Evolutionary conservation across 2,113 vertebrate species (phyloP).

Genomic region (Myodes glareolus): DNA sequence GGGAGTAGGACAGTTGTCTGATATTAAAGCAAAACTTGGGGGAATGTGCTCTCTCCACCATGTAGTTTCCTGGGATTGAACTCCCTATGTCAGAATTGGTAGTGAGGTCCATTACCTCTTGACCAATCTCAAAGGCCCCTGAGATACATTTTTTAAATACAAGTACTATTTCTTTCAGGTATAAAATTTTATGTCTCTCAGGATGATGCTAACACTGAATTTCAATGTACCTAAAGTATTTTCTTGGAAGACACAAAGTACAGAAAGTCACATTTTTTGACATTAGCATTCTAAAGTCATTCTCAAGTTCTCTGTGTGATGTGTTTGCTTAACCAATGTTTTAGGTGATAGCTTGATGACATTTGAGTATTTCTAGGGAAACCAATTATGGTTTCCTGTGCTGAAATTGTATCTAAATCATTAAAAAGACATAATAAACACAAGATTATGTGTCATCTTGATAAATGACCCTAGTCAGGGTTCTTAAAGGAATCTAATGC

Average conservation of each 20-base stretch:
- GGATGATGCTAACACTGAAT: not conserved
- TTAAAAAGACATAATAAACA: not conserved
- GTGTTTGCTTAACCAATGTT: conserved; percentile 37
- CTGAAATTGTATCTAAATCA: not conserved
- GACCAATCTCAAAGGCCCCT: not conserved
- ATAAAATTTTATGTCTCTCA: not conserved
- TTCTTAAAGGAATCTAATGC: conserved; percentile 14
- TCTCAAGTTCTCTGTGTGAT: not conserved
- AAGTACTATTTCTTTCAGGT: not conserved
- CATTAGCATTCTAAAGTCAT: conserved; percentile 25
- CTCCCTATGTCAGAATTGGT: not conserved
- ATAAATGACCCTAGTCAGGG: not conserved
- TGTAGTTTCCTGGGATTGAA: not conserved
- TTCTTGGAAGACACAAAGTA: conserved; percentile 21
- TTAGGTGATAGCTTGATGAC: not conserved
- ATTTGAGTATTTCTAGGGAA: conserved; percentile 17
- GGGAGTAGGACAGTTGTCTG: not conserved
- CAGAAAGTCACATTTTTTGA: not conserved
- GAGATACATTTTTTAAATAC: not conserved
- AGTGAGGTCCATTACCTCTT: too few species aligned
- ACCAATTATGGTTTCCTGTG: not conserved
- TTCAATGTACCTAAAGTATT: not conserved
- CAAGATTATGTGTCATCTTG: not conserved
- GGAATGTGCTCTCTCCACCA: not conserved
- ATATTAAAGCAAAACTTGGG: not conserved